Base-by-base conservation (phyloP, 2,113 vertebrate species). In the Cygnus buccinator region DNA sequence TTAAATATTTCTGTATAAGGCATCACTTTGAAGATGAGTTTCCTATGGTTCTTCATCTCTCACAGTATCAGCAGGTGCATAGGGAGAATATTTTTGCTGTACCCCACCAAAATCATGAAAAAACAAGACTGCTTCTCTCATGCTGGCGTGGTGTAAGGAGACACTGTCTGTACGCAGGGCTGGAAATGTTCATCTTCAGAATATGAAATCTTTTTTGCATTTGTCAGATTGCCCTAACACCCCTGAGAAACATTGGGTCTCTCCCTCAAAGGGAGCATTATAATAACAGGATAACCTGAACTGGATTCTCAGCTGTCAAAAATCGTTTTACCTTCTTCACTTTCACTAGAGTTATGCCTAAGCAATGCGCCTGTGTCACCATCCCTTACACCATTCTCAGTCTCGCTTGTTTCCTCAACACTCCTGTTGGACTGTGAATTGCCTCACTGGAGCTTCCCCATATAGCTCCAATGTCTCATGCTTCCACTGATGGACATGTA, bases 371-470 rank as follows among this genome's bases (percentile, higher is more conserved):
- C 28, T 26, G 15, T 29, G 35, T 54, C 33, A 31, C 55, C 46
- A 28, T 1, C 13, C 28, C 78, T 41, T 37, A 28, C 31, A 82
- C 8, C 12, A 50, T 8, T 26, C 52, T 82, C 48, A 50, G 29
- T 26, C 58, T 82, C 43, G 43, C 26, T 10, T 66, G 16, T 70
- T 77, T 31, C 35, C 66, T 63, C 37, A 58, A 3, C 4, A 33
- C 4, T 84, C 35, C 46, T 29, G 1, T 8, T 6, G 23, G 18
- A 48, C 5, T 8, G 11, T 41, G 13, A 68, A 63, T 43, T 7
- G 3, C 33, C 13, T 29, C 18, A 4, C 0, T 33, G 31, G 9
- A 50, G 3, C 37, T 78, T 75, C 71, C 41, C 43, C 1, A 0
- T 10, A 20, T 1, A 2, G 35, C 3, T 7, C 16, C 19, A 17